Conservation (phyloP, 2,113 vertebrate genomes). For the Electrona antarctica region DNA sequence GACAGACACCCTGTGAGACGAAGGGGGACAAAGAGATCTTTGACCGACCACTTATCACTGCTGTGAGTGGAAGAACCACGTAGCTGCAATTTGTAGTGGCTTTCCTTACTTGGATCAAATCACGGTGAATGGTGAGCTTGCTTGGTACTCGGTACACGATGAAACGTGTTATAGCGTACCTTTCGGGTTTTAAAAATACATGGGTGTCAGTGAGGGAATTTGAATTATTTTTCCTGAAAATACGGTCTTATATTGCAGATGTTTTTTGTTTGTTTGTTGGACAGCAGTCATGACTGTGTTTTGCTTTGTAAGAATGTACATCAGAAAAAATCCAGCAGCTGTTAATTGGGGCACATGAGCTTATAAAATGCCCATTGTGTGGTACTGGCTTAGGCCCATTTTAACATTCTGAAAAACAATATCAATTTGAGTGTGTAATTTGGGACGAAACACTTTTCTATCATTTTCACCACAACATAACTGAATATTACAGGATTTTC, state of each 20-base stretch:
- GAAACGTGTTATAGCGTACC: background rate
- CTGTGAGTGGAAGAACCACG: background rate
- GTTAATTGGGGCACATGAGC: background rate
- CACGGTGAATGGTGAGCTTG: background rate
- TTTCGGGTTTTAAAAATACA: background rate
- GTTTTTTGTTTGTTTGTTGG: background rate
- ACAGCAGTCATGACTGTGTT: background rate
- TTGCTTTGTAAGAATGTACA: background rate
- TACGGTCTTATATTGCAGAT: background rate
- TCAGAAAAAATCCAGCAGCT: slow-evolving; percentile 11
- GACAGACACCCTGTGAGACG: slow-evolving; percentile 18
- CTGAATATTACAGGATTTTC: no score
- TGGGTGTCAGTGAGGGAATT: background rate
- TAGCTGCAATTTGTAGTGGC: background rate
- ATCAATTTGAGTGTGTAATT: slow-evolving; percentile 10
- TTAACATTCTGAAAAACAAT: slow-evolving; percentile 12
- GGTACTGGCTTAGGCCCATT: slow-evolving; percentile 22
- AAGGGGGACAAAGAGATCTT: background rate
- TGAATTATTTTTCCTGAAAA: background rate
- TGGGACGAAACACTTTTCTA: background rate
- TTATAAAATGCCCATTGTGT: background rate
- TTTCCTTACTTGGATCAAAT: background rate
- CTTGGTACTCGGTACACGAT: background rate
- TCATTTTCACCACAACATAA: background rate
- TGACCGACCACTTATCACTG: background rate